These are phyloP conservation scores for Danio rerio DNA, from an alignment of 2,113 vertebrate species.

Conservation along the genomic window GRCz12tu NC_133193.1:368001-368500, in stretches of 20 bases:
- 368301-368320: conserved; percentile 89
- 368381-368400: not conserved
- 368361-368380: not conserved
- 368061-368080: conserved; percentile 69
- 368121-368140: conserved; percentile 74
- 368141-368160: conserved; percentile 81
- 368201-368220: conserved; percentile 88
- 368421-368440: no score
- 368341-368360: not conserved
- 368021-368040: conserved; percentile 84
- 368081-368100: not conserved
- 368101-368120: no score
- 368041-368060: conserved; percentile 66
- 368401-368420: no score
- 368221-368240: conserved; percentile 77
- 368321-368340: conserved; percentile 58
- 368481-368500: no score
- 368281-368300: conserved; percentile 81
- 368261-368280: conserved; percentile 84
- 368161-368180: conserved; percentile 92
- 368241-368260: conserved; percentile 79
- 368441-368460: no score
- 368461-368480: no score
- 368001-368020: conserved; percentile 85
- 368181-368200: conserved; percentile 91